A percentile compares a stretch with the other conserved stretches of the same genome.
phyloP scores from a whole-genome alignment of 2,888 invertebrate genomes.

The Hirudinaria manillensis region DNA sequence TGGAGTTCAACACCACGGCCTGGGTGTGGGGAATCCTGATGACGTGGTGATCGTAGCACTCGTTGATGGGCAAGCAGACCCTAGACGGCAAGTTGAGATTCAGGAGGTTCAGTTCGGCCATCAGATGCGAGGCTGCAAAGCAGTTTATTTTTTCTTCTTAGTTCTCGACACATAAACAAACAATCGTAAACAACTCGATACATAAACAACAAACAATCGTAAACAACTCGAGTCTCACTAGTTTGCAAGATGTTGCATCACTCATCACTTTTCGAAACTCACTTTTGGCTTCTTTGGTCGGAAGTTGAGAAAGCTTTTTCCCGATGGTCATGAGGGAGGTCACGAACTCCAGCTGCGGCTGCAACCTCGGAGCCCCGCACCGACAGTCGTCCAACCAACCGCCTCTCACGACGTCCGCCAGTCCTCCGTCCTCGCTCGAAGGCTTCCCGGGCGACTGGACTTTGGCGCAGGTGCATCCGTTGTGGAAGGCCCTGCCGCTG shows the following conservation, averaged over 20 bases:
- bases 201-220: too few species aligned
- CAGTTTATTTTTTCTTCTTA: background rate
- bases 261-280: too few species aligned
- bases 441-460: background rate
- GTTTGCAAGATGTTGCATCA: too few species aligned
- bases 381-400: constrained; percentile 69
- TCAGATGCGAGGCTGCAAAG: constrained; percentile 63
- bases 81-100: constrained; percentile 94
- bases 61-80: constrained; percentile 92
- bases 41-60: constrained; percentile 70
- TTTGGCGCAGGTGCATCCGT: constrained; percentile 71
- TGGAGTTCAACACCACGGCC: constrained; percentile 95
- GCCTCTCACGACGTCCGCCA: constrained; percentile 59
- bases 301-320: constrained; percentile 71
- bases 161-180: too few species aligned
- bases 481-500: constrained; percentile 87
- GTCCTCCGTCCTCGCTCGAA: background rate
- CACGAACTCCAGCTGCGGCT: constrained; percentile 76
- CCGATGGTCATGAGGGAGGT: constrained; percentile 80
- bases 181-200: too few species aligned
- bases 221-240: too few species aligned
- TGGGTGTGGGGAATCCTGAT: constrained; percentile 93
- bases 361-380: constrained; percentile 71
- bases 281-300: constrained; percentile 82
- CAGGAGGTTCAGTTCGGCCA: constrained; percentile 83